Evolutionary conservation across 2,113 vertebrate species (phyloP).

Genomic region (Phrynosoma platyrhinos): DNA sequence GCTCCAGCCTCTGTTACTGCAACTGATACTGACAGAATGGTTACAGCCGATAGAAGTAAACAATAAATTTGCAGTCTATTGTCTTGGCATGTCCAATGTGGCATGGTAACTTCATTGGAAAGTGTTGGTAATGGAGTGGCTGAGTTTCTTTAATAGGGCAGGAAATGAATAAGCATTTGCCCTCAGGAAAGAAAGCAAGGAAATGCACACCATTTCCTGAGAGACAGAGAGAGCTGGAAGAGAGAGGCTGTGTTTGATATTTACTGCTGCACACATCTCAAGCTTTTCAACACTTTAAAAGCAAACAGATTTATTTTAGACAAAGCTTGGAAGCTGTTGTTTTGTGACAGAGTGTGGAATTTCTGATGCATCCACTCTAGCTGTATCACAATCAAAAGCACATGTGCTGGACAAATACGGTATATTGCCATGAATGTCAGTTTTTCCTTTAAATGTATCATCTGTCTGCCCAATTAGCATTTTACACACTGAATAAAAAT

Average conservation of each 20-base stretch:
- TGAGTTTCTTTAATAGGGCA: neutral
- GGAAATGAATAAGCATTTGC: neutral
- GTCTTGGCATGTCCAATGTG: neutral
- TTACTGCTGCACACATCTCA: neutral
- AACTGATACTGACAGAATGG: neutral
- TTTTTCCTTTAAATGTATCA: neutral
- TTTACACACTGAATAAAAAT: neutral
- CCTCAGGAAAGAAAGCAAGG: neutral
- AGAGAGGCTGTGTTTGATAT: neutral
- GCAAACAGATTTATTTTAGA: neutral
- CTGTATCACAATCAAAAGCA: neutral
- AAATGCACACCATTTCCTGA: constrained; percentile 3
- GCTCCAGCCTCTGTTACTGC: neutral
- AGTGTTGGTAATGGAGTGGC: neutral
- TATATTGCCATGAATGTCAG: neutral
- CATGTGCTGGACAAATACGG: neutral
- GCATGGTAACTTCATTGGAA: neutral
- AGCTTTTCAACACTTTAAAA: constrained; percentile 3
- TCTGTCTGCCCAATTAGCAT: neutral
- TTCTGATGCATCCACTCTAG: neutral
- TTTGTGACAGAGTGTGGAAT: neutral
- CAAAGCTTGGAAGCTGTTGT: neutral
- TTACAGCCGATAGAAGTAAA: neutral
- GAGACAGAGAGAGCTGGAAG: too few species aligned
- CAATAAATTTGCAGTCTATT: neutral